phyloP scores from a whole-genome alignment of 1,140 invertebrate species.

The Centruroides vittatus region DNA sequence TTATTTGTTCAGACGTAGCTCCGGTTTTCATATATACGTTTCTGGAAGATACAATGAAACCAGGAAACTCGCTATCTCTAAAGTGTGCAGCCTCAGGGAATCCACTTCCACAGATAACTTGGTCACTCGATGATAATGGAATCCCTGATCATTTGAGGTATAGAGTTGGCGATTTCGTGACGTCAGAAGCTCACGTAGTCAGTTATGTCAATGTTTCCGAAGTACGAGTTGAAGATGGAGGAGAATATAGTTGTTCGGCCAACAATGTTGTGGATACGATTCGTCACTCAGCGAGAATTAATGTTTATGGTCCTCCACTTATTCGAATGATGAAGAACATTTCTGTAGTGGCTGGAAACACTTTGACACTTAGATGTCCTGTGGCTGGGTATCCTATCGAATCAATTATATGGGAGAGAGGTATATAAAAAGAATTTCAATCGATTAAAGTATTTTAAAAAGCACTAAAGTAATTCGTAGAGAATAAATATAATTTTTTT shows the following conservation, averaged over 20 bases:
- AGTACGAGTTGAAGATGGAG: slow-evolving; percentile 78
- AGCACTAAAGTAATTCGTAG: too few species aligned
- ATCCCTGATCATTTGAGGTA: slow-evolving; percentile 15
- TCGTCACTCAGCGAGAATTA: slow-evolving; percentile 55
- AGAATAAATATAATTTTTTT: too few species aligned
- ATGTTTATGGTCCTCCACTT: slow-evolving; percentile 48
- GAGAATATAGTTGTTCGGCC: slow-evolving; percentile 75
- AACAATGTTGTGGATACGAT: slow-evolving; percentile 60
- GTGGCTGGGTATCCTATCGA: slow-evolving; percentile 23
- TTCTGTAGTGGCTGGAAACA: slow-evolving; percentile 32
- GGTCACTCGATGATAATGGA: slow-evolving; percentile 65
- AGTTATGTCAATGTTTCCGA: slow-evolving; percentile 86
- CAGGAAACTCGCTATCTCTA: slow-evolving; percentile 66
- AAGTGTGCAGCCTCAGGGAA: slow-evolving; percentile 74
- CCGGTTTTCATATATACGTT: slow-evolving; percentile 58
- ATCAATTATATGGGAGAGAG: slow-evolving; percentile 35
- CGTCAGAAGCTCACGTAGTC: slow-evolving; percentile 78
- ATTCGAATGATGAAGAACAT: slow-evolving; percentile 29
- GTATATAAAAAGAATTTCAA: slow-evolving; percentile 31
- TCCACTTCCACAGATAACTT: slow-evolving; percentile 84
- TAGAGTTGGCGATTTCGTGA: slow-evolving; percentile 70
- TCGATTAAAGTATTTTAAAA: too few species aligned
- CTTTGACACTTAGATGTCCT: slow-evolving; percentile 25
- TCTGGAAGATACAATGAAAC: slow-evolving; percentile 64
- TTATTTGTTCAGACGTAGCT: slow-evolving; percentile 53